Evolutionary conservation across 2,888 invertebrate species (phyloP).

Genomic region (Gastrophysa polygoni): DNA sequence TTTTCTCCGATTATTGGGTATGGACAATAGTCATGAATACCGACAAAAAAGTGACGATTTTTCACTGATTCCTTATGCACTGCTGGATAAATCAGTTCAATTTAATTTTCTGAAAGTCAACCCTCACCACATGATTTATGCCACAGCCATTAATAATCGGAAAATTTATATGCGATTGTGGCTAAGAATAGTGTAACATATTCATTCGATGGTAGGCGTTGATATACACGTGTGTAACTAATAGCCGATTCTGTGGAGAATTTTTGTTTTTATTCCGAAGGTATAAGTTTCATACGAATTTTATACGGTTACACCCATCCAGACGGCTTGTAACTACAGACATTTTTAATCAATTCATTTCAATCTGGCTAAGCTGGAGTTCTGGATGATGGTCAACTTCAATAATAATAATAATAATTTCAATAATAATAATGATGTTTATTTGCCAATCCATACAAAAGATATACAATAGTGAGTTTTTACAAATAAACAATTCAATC

Average conservation of each 20-base stretch:
- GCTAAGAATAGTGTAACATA: conserved; percentile 32
- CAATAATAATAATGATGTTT: no score
- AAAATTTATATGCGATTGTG: conserved; percentile 34
- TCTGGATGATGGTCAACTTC: background rate
- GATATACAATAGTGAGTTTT: no score
- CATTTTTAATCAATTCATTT: conserved; percentile 5
- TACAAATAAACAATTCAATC: no score
- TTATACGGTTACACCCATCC: conserved; percentile 8
- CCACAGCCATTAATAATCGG: conserved; percentile 29
- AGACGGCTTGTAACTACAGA: background rate
- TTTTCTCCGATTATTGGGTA: no score
- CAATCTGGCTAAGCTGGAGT: background rate
- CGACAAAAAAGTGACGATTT: no score
- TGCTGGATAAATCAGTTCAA: background rate
- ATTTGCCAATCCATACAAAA: no score
- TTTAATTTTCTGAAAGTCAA: background rate
- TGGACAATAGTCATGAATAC: no score
- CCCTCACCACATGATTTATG: conserved; percentile 26
- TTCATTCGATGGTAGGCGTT: conserved; percentile 36
- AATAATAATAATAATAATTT: no score
- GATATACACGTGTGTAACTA: conserved; percentile 36
- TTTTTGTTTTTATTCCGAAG: conserved; percentile 14
- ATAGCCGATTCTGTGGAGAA: conserved; percentile 12
- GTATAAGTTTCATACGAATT: conserved; percentile 6
- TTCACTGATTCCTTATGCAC: background rate